Base-by-base conservation (phyloP, 2,888 invertebrate species). In the Hydrotaea cyrtoneurina region DNA sequence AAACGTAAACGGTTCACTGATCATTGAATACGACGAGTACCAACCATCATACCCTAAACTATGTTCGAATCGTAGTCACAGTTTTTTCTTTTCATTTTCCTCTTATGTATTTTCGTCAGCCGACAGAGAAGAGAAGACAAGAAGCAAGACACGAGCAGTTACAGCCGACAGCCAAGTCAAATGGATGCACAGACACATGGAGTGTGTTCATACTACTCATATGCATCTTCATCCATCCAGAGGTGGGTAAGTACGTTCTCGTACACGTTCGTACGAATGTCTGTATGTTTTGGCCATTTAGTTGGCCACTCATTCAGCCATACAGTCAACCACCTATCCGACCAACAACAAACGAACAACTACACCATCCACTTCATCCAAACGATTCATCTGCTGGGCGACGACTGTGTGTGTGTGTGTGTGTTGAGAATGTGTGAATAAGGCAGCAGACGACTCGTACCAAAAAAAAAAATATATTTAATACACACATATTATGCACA, bases 1-100 rank as follows among this genome's bases (percentile, higher is more conserved):
- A 91, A 92, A 89, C 89, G 89, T 91, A 90, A 92, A 91, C 91
- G 91, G 92, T 92, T 91, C 91, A 91, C 91, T 92, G 91, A 91
- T 92, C 91, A 91, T 91, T 90, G 89, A 91, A 85, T 82, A 75
- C 75, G 76, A 66, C 89, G 88, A 88, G 15, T 69, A 89, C 87
- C 86, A 87, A 87, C 86, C 39, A 39, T 11, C 39, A 39, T 39
- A 39, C 7, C 39, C 39, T 39, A 10, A 39, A 39, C 39, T 39
- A 10, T 19, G 72, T 86, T 62, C 78, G 26, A 84, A 84, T 78
- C 71, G 62, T 64, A 83, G 80, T 83, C 80, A 75, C 74, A 71
- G 71, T 74, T 74, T 83, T 73, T 43, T n/a, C 5, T 31, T 4
- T 17, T 10, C 59, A n/a, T 50, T n/a, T 50, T n/a, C 50, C 15